These are phyloP conservation scores for Chaitophorus viminalis DNA, from an alignment of 2,888 invertebrate genomes.

Conservation along the genomic window DNA sequence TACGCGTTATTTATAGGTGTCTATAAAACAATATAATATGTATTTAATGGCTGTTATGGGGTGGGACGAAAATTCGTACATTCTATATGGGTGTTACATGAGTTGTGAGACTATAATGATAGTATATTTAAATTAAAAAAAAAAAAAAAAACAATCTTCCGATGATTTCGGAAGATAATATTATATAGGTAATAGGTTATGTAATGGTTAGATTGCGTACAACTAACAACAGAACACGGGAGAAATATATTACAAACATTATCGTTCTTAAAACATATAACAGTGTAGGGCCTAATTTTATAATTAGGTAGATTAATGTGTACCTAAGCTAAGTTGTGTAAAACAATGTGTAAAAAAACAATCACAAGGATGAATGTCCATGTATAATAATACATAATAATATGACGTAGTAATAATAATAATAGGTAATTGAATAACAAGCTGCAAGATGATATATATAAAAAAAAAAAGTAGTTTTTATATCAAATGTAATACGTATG, in stretches of 20 bases:
- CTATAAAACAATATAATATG: background rate
- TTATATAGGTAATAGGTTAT: constrained; percentile 2
- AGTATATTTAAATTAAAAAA: constrained; percentile 17
- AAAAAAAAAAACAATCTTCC: constrained; percentile 28
- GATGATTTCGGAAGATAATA: constrained; percentile 40
- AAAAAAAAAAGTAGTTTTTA: constrained; percentile 27
- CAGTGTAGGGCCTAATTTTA: constrained; percentile 38
- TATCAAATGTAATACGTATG: constrained; percentile 19
- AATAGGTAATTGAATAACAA: constrained; percentile 42
- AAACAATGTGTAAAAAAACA: background rate
- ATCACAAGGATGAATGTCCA: constrained; percentile 2
- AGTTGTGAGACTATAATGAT: constrained; percentile 11
- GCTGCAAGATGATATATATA: constrained; percentile 42
- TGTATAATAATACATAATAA: constrained; percentile 44
- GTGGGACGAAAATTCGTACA: background rate
- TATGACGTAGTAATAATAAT: constrained; percentile 32
- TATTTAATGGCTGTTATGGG: constrained; percentile 37
- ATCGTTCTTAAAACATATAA: constrained; percentile 35
- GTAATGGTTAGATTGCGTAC: constrained; percentile 4
- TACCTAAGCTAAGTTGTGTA: constrained; percentile 16
- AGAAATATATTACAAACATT: constrained; percentile 23
- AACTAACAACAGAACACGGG: constrained; percentile 9
- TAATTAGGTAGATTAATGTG: constrained; percentile 44
- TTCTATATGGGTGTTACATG: constrained; percentile 1
- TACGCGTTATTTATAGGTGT: background rate